Evolutionary conservation across 23 tunicate genomes (phyloP), one percentile per base, ranked within the genome.

Genomic region (Oikopleura dioica): DNA sequence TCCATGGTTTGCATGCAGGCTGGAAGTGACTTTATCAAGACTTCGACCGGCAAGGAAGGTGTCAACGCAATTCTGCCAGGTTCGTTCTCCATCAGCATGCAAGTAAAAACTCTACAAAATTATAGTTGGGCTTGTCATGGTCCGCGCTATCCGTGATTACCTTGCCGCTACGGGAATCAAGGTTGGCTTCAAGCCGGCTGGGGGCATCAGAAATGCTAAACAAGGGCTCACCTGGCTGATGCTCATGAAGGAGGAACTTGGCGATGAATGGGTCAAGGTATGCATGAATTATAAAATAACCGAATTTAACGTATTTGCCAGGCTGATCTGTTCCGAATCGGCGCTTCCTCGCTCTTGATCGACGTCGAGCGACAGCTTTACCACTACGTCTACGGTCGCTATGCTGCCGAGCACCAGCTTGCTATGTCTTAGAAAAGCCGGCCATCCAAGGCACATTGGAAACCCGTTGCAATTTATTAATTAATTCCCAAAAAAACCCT

Each of bases 181-280:
- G 76, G 92, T 91, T 37, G 97, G 97, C 1, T 91, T 91, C 50
- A 91, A 91, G 55, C 97, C 97, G 37, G 97, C 97, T 37, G 97
- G 97, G 1, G 97, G 97, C 4, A 91, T 91, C 37, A 78, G 92
- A 35, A 82, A 77, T 58, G 97, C 97, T 0, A 91, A 91, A 78
- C 87, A 85, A 51, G 86, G 92, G 0, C 82, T 89, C 76, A 80
- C 87, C 0, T 91, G 97, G 97, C 83, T 91, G 68, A 80, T 85
- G 5, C 37, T 91, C 51, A 91, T 91, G 87, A 91, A 91, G 69
- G 97, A 91, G 68, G 97, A 91, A 79, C 82, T 91, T 32, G 97
- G 97, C 1, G 82, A 85, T 77, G 97, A 85, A 34, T 91, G 97
- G 97, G 38, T 91, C 79, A 77, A 59, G 38, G 55, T 44, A 44